Conservation (phyloP, 2,888 invertebrate species). For the Caenorhabditis doughertyi region DNA sequence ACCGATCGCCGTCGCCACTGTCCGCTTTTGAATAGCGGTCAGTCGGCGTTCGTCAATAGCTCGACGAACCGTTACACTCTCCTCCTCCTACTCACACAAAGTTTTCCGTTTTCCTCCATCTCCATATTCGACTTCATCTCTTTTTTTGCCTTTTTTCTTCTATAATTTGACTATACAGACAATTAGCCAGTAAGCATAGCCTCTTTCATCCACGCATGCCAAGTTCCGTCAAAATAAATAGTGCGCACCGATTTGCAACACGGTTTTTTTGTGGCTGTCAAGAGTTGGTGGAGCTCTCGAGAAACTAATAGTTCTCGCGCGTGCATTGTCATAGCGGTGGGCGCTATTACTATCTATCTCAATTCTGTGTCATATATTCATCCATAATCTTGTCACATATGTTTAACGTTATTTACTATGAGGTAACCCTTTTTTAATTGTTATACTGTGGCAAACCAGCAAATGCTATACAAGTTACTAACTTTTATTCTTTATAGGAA, state of each 20-base stretch:
- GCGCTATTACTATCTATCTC: slow-evolving; percentile 30
- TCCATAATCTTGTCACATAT: slow-evolving; percentile 58
- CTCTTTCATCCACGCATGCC: slow-evolving; percentile 46
- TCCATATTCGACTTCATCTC: slow-evolving; percentile 11
- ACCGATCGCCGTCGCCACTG: slow-evolving; percentile 47
- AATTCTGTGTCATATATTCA: slow-evolving; percentile 44
- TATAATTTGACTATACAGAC: slow-evolving; percentile 63
- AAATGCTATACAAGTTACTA: not conserved
- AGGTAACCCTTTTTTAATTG: slow-evolving; percentile 36
- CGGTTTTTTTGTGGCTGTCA: slow-evolving; percentile 61
- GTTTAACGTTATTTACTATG: slow-evolving; percentile 63
- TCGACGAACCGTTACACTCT: slow-evolving; percentile 56
- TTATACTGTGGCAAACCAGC: not conserved
- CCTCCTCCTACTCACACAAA: not conserved
- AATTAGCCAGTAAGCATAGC: slow-evolving; percentile 47
- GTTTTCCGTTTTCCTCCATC: not conserved
- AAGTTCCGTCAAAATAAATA: slow-evolving; percentile 62
- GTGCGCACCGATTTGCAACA: slow-evolving; percentile 56
- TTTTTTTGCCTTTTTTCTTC: slow-evolving; percentile 37
- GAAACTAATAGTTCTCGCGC: slow-evolving; percentile 54
- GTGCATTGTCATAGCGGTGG: slow-evolving; percentile 47
- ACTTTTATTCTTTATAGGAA: slow-evolving; percentile 39
- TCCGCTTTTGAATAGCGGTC: slow-evolving; percentile 61
- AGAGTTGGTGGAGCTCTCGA: slow-evolving; percentile 59
- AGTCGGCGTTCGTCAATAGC: slow-evolving; percentile 60